phyloP scores from a whole-genome alignment of 1,140 invertebrate genomes.

The Chrysopa pallens region DNA sequence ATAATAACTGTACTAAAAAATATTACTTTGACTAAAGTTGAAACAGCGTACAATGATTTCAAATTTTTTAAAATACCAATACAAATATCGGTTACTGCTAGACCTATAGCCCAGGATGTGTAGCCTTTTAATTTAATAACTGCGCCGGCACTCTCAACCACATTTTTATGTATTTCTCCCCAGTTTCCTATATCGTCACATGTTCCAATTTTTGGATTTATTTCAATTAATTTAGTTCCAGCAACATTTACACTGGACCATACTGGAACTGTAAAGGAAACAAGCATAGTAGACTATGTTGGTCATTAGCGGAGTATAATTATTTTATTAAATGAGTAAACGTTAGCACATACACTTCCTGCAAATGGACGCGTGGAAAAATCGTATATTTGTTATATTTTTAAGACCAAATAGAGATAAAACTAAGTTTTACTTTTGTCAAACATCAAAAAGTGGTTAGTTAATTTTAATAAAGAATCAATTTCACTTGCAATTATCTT shows the following conservation, averaged over 20 bases:
- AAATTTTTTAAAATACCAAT: slow-evolving; percentile 58
- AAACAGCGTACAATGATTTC: slow-evolving; percentile 61
- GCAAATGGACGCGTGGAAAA: too few relatives aligned
- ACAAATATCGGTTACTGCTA: slow-evolving; percentile 58
- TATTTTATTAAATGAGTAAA: too few relatives aligned
- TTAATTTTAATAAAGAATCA: too few relatives aligned
- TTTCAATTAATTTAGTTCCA: slow-evolving; percentile 60
- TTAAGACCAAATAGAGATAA: too few relatives aligned
- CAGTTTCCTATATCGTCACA: slow-evolving; percentile 59
- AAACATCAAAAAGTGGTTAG: too few relatives aligned
- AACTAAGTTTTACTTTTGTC: too few relatives aligned
- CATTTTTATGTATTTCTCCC: slow-evolving; percentile 55
- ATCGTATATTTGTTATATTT: too few relatives aligned
- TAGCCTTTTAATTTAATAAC: slow-evolving; percentile 79
- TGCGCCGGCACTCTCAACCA: slow-evolving; percentile 71
- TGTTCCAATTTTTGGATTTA: slow-evolving; percentile 55
- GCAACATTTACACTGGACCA: slow-evolving; percentile 88
- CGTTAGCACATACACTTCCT: too few relatives aligned
- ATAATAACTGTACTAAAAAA: too few relatives aligned
- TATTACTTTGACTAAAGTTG: slow-evolving; percentile 55
- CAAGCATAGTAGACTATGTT: too few relatives aligned
- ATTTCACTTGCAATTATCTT: too few relatives aligned
- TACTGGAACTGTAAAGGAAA: slow-evolving; percentile 59
- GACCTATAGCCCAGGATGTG: slow-evolving; percentile 78
- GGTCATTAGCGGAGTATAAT: too few relatives aligned